Conservation (phyloP, 2,888 invertebrate species). For the Epiperipatus broadwayi region DNA sequence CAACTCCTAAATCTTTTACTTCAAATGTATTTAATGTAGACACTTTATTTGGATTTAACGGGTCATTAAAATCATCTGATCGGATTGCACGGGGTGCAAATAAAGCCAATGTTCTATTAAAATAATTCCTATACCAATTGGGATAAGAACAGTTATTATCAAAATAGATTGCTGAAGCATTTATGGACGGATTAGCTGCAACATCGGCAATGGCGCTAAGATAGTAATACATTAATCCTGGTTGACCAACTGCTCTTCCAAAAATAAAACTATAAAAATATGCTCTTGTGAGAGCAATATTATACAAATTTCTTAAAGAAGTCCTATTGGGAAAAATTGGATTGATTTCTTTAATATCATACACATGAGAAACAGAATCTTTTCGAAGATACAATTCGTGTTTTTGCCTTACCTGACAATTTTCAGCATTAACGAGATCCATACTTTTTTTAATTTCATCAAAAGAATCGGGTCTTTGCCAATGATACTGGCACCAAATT, state of each 20-base stretch:
- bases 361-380: conserved; percentile 70
- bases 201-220: conserved; percentile 86
- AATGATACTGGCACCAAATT: conserved; percentile 76
- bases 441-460: conserved; percentile 67
- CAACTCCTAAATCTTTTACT: conserved; percentile 64
- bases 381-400: conserved; percentile 62
- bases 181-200: conserved; percentile 71
- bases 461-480: conserved; percentile 73
- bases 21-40: conserved; percentile 83
- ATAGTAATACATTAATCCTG: conserved; percentile 95
- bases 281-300: conserved; percentile 83
- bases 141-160: conserved; percentile 83
- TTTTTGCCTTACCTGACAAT: conserved; percentile 69
- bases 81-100: conserved; percentile 79
- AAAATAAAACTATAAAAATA: conserved; percentile 90
- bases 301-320: conserved; percentile 73
- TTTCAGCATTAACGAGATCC: conserved; percentile 61
- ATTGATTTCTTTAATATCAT: conserved; percentile 81
- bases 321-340: conserved; percentile 86
- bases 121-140: conserved; percentile 80
- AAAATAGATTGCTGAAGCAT: conserved; percentile 81
- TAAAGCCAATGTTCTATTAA: conserved; percentile 80
- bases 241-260: conserved; percentile 78
- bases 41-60: conserved; percentile 78
- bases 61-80: conserved; percentile 82